phyloP scores from a whole-genome alignment of 1,140 invertebrate genomes.

The Piezodorus guildinii region DNA sequence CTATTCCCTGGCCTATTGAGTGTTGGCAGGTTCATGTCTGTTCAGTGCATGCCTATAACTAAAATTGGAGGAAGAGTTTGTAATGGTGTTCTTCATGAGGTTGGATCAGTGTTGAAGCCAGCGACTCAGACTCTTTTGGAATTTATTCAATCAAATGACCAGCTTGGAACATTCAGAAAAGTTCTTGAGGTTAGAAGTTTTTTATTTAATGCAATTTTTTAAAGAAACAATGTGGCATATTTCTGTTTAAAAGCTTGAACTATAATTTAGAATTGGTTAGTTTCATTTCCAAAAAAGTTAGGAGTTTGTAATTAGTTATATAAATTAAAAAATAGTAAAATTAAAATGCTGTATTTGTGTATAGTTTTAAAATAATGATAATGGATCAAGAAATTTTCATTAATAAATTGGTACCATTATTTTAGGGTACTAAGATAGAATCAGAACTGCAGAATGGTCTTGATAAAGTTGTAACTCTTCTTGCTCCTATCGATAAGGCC shows the following conservation, averaged over 20 bases:
- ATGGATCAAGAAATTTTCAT: not conserved
- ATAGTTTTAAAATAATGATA: not conserved
- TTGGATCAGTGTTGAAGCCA: conserved; percentile 36
- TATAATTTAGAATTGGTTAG: not conserved
- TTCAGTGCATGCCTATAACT: conserved; percentile 41
- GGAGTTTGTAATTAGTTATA: not conserved
- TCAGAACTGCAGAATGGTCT: conserved; percentile 31
- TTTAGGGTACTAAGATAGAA: conserved; percentile 34
- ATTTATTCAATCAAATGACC: conserved; percentile 31
- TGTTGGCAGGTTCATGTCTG: conserved; percentile 34
- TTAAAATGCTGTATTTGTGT: too few species aligned
- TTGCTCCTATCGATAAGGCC: conserved; percentile 37
- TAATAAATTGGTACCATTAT: not conserved
- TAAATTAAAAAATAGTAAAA: too few species aligned
- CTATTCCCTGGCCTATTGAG: conserved; percentile 29
- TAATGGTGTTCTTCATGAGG: conserved; percentile 36
- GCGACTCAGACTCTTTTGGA: conserved; percentile 34
- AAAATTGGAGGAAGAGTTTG: conserved; percentile 38
- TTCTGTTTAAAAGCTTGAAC: too few species aligned
- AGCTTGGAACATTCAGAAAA: conserved; percentile 34
- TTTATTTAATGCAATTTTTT: too few species aligned
- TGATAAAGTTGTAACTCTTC: conserved; percentile 35
- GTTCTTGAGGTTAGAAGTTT: conserved; percentile 31
- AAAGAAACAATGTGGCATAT: too few species aligned
- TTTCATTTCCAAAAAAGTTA: not conserved